A percentile compares a stretch with the other conserved stretches of the same genome.
These are phyloP conservation scores for Panthera leo DNA, from an alignment of 2,113 vertebrate species.

Conservation along the genomic window DNA sequence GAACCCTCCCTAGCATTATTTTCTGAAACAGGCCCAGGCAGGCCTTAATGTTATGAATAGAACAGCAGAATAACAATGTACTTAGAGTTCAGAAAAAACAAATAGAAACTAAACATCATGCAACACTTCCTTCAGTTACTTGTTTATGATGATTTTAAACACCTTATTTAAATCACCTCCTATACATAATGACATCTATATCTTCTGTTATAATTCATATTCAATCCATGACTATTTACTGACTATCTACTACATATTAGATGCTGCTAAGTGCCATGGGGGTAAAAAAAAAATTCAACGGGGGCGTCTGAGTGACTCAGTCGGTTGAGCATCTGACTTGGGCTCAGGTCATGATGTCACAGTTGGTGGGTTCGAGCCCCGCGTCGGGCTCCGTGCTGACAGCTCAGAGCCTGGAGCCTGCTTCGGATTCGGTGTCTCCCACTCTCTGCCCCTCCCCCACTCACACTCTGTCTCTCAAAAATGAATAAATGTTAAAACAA, in stretches of 20 bases:
- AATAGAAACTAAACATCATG: conserved; percentile 58
- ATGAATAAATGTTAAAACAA: too few relatives aligned
- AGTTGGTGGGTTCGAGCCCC: too few relatives aligned
- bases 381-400: too few relatives aligned
- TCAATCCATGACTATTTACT: neutral
- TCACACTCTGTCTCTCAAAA: too few relatives aligned
- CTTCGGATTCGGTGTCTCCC: too few relatives aligned
- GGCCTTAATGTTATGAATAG: conserved; percentile 68
- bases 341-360: too few relatives aligned
- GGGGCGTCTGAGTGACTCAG: too few relatives aligned
- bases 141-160: conserved; percentile 16
- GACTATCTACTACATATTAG: neutral
- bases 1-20: conserved; percentile 35
- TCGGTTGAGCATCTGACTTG: too few relatives aligned
- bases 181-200: neutral
- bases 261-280: neutral
- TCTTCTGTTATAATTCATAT: neutral
- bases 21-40: conserved; percentile 80
- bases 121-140: conserved; percentile 30
- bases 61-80: conserved; percentile 51
- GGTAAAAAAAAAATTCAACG: neutral
- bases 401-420: too few relatives aligned
- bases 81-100: conserved; percentile 69
- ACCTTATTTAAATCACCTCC: neutral
- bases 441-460: too few relatives aligned